Conservation (phyloP, 92 coral and sea anemone species). For the Porites cylindrica region DNA sequence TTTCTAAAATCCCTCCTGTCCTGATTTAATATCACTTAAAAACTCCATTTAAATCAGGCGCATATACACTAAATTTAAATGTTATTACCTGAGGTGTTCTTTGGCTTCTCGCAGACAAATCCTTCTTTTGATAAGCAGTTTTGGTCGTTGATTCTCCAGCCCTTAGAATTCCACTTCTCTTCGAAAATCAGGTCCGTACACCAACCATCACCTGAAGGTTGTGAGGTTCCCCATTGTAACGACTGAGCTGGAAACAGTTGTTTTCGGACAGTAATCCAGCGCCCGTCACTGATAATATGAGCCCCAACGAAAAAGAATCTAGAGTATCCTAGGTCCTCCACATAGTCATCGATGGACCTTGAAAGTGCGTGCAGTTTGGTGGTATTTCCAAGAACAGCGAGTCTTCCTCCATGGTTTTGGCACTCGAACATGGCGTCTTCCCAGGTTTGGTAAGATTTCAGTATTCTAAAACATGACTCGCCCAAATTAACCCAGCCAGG, state of each 20-base stretch:
- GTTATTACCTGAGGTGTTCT: not conserved
- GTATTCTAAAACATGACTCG: constrained; percentile 7
- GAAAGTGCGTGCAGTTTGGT: not conserved
- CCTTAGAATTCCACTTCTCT: constrained; percentile 45
- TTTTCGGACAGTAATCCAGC: constrained; percentile 17
- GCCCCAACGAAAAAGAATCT: not conserved
- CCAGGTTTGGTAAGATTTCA: not conserved
- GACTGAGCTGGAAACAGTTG: not conserved
- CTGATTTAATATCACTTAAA: too few relatives aligned
- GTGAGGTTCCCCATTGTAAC: constrained; percentile 62
- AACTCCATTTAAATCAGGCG: not conserved
- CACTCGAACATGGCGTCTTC: constrained; percentile 3
- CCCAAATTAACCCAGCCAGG: constrained; percentile 27
- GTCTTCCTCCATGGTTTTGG: constrained; percentile 12
- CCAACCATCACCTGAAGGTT: constrained; percentile 71
- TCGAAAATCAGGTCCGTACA: constrained; percentile 59
- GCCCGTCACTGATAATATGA: not conserved
- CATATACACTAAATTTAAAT: too few relatives aligned
- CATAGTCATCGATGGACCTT: not conserved
- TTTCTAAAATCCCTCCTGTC: too few relatives aligned
- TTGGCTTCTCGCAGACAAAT: constrained; percentile 54
- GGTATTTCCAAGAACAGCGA: not conserved
- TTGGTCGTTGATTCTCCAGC: constrained; percentile 76
- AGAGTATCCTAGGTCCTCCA: not conserved
- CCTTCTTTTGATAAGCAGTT: constrained; percentile 31